Evolutionary conservation across 2,113 vertebrate genomes (phyloP).

Genomic region (Serilophus lunatus): DNA sequence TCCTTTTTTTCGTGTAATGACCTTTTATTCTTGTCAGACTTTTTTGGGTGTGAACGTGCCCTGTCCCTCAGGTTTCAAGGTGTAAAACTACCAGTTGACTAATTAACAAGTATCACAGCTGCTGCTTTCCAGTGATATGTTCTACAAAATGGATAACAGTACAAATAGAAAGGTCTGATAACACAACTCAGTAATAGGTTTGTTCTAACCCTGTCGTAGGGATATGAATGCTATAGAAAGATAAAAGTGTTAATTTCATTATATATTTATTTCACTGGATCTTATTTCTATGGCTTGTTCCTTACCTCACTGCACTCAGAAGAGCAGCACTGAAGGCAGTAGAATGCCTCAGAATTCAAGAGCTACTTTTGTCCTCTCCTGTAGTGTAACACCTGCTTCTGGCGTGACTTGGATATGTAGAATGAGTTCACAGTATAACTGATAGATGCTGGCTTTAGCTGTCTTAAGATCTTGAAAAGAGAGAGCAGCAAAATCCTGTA

Average conservation of each 20-base stretch:
- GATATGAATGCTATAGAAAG: not conserved
- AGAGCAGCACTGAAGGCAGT: slow-evolving; percentile 39
- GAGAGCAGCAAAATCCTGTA: not conserved
- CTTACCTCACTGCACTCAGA: slow-evolving; percentile 47
- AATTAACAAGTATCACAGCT: not conserved
- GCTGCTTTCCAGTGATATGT: not conserved
- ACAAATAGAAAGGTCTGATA: not conserved
- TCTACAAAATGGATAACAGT: not conserved
- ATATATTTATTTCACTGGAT: not conserved
- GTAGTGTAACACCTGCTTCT: slow-evolving; percentile 42
- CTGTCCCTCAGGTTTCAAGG: not conserved
- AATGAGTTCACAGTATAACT: slow-evolving; percentile 13
- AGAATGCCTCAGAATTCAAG: slow-evolving; percentile 19
- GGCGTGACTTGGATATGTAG: slow-evolving; percentile 15
- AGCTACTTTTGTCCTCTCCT: slow-evolving; percentile 31
- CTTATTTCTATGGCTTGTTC: not conserved
- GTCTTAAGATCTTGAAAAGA: not conserved
- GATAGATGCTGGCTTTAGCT: slow-evolving; percentile 13
- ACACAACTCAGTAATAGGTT: not conserved
- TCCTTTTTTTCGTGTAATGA: not conserved
- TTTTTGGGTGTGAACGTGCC: not conserved
- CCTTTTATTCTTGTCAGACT: not conserved
- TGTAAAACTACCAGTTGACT: not conserved
- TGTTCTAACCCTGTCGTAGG: not conserved
- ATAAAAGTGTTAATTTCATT: not conserved